Percentiles rank a stretch among this genome's conserved stretches.
Conservation (phyloP, 2,113 vertebrate species). For the Pyxicephalus adspersus region DNA sequence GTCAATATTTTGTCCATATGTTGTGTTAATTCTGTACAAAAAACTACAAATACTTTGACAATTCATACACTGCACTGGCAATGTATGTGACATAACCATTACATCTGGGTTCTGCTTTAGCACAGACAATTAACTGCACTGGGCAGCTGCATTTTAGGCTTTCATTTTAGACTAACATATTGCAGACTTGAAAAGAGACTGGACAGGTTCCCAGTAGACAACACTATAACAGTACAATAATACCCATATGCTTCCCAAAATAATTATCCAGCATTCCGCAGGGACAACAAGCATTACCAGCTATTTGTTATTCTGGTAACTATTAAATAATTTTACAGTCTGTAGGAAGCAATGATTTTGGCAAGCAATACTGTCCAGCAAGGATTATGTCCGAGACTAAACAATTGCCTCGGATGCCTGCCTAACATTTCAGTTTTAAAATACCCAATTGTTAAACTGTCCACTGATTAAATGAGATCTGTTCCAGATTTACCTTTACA, state of each 20-base stretch:
- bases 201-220: conserved; percentile 17
- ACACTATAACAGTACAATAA: not conserved
- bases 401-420: conserved; percentile 7
- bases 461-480: too few relatives aligned
- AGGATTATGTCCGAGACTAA: not conserved
- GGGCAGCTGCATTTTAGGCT: too few relatives aligned
- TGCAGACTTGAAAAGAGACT: not conserved
- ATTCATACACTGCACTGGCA: too few relatives aligned
- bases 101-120: too few relatives aligned
- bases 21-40: too few relatives aligned
- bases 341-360: conserved; percentile 26
- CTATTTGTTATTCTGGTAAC: conserved; percentile 41
- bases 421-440: conserved; percentile 4
- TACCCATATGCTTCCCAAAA: not conserved
- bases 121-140: too few relatives aligned
- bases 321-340: conserved; percentile 35
- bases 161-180: not conserved
- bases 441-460: not conserved
- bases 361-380: conserved; percentile 1
- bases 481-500: too few relatives aligned
- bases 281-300: conserved; percentile 8
- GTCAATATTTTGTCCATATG: too few relatives aligned
- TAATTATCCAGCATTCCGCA: not conserved
- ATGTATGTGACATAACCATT: too few relatives aligned
- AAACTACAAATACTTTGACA: too few relatives aligned